These are phyloP conservation scores for Aselliscus stoliczkanus DNA, from an alignment of 2,797 vertebrate genomes.

Conservation along the genomic window DNA sequence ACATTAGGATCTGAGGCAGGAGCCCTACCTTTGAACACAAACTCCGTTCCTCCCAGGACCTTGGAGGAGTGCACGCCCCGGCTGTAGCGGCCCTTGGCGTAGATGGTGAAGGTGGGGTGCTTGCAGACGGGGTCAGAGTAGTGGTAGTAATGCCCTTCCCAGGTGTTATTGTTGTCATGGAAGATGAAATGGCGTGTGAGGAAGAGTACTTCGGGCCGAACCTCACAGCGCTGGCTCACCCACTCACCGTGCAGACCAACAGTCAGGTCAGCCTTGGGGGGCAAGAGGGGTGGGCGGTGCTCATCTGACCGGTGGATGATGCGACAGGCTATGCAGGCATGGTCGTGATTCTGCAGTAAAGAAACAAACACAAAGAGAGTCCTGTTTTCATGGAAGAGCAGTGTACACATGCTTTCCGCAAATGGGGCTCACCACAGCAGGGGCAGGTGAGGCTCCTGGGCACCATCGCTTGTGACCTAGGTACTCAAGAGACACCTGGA, in stretches of 20 bases:
- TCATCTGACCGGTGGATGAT: constrained; percentile 93
- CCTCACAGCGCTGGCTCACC: constrained; percentile 97
- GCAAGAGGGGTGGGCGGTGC: constrained; percentile 91
- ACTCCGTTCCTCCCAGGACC: constrained; percentile 94
- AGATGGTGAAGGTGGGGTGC: constrained; percentile 96
- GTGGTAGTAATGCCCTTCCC: constrained; percentile 98
- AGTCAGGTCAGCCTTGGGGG: constrained; percentile 89
- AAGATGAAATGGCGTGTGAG: constrained; percentile 97
- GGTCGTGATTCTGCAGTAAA: constrained; percentile 89
- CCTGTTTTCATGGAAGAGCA: not conserved
- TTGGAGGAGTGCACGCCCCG: constrained; percentile 89
- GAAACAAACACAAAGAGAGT: not conserved
- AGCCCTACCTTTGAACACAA: constrained; percentile 94
- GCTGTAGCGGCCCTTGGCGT: constrained; percentile 94
- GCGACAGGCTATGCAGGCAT: constrained; percentile 88
- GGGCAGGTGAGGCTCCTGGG: not conserved
- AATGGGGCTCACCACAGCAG: not conserved
- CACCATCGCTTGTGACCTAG: not conserved
- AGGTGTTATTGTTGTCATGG: constrained; percentile 95
- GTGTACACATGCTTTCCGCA: rapidly evolving
- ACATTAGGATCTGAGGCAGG: rapidly evolving
- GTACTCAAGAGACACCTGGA: not conserved
- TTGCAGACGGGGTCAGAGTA: constrained; percentile 97
- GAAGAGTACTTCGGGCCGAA: constrained; percentile 96
- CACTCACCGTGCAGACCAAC: constrained; percentile 94